Base-by-base conservation (phyloP, 2,113 vertebrate genomes). In the Herpailurus yagouaroundi region DNA sequence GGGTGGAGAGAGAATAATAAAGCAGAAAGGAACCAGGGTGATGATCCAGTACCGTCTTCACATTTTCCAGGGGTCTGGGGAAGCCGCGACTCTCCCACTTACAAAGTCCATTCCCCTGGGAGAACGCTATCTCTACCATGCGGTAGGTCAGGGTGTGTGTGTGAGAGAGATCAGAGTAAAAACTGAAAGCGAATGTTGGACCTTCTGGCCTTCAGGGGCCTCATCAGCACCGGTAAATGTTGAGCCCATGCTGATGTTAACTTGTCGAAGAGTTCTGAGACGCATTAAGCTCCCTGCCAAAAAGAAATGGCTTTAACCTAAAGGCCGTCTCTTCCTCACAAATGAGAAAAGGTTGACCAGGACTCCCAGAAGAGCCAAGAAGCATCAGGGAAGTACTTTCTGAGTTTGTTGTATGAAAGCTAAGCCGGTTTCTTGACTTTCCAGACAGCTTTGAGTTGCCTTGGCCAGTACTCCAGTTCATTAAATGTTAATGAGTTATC, bases 401-500 rank as follows among this genome's bases (percentile, higher is more conserved):
- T 36, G 50, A 63, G 48, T 85, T 19, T 85, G 36, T 57, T 18
- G 2, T 73, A 16, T 73, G 96, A 97, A 98, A 95, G 88, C 92
- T 97, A 97, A n/a, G 60, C 73, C 31, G 57, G 68, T 74, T 89
- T 82, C 97, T 90, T 50, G 38, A 41, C 84, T 84, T 97, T 96
- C 73, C 60, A 36, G n/a, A 85, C 80, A 94, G 91, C 95, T 97
- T 97, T 97, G 50, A 80, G 29, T 74, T 96, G 92, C 95, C 96
- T 98, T 98, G 92, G 95, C 97, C 97, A 27, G 95, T 94, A 95
- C 96, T 98, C 96, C 97, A 98, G 94, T 98, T 98, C 98, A 98
- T 98, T 98, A 98, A 98, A 98, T 98, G 94, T 98, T 98, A 98
- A 98, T 98, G 96, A 66, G 97, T 98, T 98, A 97, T 98, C 98